These are phyloP conservation scores for Chironomus striatipennis DNA, from an alignment of 1,140 invertebrate genomes.

Conservation along the genomic window DNA sequence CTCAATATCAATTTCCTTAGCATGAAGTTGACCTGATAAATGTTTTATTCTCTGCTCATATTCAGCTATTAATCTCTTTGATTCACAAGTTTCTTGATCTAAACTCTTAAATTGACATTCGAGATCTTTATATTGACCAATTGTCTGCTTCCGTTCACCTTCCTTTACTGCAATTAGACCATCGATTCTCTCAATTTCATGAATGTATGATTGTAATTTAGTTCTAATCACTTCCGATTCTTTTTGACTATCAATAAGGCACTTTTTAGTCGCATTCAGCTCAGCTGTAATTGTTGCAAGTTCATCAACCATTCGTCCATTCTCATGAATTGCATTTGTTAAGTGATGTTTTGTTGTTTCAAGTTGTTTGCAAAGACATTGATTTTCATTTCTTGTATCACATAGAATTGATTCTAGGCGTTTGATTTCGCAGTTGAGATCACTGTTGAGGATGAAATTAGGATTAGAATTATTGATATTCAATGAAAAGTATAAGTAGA, in stretches of 20 bases:
- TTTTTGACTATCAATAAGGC: not conserved
- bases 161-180: not conserved
- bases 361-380: not conserved
- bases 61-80: not conserved
- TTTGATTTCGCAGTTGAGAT: not conserved
- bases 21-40: not conserved
- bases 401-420: not conserved
- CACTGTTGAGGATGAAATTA: not conserved
- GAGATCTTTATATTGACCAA: not conserved
- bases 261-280: not conserved
- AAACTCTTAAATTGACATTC: not conserved
- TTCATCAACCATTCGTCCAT: slow-evolving; percentile 7
- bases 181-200: slow-evolving; percentile 17
- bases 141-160: not conserved
- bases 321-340: slow-evolving; percentile 11
- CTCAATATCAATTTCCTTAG: not conserved
- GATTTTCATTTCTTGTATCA: not conserved
- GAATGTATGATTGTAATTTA: slow-evolving; percentile 2
- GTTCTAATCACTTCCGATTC: not conserved
- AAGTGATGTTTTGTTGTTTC: slow-evolving; percentile 15
- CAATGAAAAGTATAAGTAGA: too few relatives aligned
- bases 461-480: not conserved
- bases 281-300: not conserved
- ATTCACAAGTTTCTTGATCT: not conserved
- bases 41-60: not conserved